These are phyloP conservation scores for Caloenas nicobarica DNA, from an alignment of 2,113 vertebrate genomes.

Conservation along the genomic window DNA sequence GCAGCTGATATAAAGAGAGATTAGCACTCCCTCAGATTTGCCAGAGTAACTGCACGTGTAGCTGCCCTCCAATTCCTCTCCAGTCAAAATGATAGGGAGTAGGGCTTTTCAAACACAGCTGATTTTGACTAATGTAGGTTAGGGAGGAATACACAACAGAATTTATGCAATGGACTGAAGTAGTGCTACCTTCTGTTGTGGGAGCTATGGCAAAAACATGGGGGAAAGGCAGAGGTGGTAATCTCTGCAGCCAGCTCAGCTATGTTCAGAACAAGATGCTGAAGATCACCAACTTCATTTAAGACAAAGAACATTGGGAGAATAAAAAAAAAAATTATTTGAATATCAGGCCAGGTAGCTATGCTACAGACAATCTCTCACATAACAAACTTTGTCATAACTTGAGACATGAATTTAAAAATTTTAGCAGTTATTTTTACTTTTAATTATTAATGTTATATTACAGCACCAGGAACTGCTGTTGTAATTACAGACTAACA, in stretches of 20 bases:
- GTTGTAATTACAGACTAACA: not conserved
- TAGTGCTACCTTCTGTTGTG: not conserved
- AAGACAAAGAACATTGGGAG: not conserved
- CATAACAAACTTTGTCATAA: not conserved
- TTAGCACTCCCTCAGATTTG: not conserved
- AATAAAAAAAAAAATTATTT: not conserved
- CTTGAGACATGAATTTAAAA: not conserved
- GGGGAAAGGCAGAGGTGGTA: not conserved
- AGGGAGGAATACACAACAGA: not conserved
- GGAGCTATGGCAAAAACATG: not conserved
- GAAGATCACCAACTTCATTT: not conserved
- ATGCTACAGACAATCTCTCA: not conserved
- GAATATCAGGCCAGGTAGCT: not conserved
- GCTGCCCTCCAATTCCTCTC: not conserved
- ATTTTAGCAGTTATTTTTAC: not conserved
- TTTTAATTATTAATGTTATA: not conserved
- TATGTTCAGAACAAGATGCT: not conserved
- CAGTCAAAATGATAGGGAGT: not conserved
- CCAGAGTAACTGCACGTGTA: not conserved
- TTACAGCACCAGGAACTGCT: not conserved
- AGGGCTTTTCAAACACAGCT: not conserved
- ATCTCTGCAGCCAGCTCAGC: not conserved
- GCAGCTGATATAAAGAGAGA: not conserved
- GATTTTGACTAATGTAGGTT: not conserved
- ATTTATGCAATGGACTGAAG: not conserved